Percentiles rank a stretch among this genome's conserved stretches.
Evolutionary conservation across 2,113 vertebrate species (phyloP).

Genomic region (Coptodon rendalli): DNA sequence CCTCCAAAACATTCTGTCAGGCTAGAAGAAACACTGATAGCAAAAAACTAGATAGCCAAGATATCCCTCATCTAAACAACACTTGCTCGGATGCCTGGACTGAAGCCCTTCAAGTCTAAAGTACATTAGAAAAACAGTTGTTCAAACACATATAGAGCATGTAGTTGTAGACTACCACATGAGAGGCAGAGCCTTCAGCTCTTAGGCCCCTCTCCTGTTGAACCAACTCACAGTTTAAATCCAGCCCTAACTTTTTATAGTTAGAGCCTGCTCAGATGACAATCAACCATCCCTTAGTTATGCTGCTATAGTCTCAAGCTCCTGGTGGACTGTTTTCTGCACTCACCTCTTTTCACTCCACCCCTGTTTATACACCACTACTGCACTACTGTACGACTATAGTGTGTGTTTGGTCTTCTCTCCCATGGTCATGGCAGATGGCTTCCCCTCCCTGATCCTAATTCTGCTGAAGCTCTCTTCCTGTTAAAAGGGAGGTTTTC

Average conservation of each 20-base stretch:
- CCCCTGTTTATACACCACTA: neutral
- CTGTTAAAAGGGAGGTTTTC: neutral
- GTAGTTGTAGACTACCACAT: neutral
- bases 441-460: neutral
- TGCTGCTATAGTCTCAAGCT: neutral
- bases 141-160: neutral
- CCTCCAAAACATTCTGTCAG: neutral
- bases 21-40: neutral
- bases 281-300: neutral
- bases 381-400: neutral
- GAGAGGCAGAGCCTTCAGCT: neutral
- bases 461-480: neutral
- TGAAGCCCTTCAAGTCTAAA: neutral
- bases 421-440: neutral
- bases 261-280: neutral
- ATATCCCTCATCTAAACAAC: neutral
- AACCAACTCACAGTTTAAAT: neutral
- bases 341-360: neutral
- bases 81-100: neutral
- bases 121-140: neutral
- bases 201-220: neutral
- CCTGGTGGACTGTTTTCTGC: neutral
- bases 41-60: neutral
- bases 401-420: neutral
- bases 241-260: no score